phyloP scores from a whole-genome alignment of 1,140 invertebrate genomes.

The Drosophila sp. region DNA sequence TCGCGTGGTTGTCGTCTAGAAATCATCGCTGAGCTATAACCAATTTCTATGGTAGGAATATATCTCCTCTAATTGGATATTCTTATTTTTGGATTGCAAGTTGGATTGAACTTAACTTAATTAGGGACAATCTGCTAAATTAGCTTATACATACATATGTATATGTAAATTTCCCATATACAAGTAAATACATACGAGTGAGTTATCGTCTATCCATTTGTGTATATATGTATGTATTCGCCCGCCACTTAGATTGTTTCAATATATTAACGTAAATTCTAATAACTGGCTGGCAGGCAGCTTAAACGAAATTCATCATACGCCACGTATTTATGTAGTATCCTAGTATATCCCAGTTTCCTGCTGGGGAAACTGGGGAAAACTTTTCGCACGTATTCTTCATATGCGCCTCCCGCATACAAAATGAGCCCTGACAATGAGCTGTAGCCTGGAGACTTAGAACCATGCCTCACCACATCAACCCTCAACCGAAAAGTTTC shows the following conservation, averaged over 20 bases:
- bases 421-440: constrained; percentile 9
- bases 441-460: neutral
- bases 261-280: constrained; percentile 19
- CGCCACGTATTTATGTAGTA: neutral
- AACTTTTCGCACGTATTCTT: constrained; percentile 16
- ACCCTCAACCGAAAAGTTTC: neutral
- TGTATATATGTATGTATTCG: neutral
- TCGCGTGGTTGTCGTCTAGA: too few species aligned
- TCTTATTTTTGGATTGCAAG: too few species aligned
- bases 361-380: constrained; percentile 3
- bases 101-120: too few species aligned
- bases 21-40: too few species aligned
- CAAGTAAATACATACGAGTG: too few species aligned
- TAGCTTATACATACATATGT: too few species aligned
- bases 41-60: too few species aligned
- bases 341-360: neutral
- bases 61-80: too few species aligned
- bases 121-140: too few species aligned
- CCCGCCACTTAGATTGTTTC: constrained; percentile 9
- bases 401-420: constrained; percentile 5
- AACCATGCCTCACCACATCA: neutral
- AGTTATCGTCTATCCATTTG: neutral
- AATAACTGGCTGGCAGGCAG: constrained; percentile 9
- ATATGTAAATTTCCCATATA: too few species aligned
- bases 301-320: constrained; percentile 18